Evolutionary conservation across 2,113 vertebrate species (phyloP).

Genomic region (Sminthopsis crassicaudata): DNA sequence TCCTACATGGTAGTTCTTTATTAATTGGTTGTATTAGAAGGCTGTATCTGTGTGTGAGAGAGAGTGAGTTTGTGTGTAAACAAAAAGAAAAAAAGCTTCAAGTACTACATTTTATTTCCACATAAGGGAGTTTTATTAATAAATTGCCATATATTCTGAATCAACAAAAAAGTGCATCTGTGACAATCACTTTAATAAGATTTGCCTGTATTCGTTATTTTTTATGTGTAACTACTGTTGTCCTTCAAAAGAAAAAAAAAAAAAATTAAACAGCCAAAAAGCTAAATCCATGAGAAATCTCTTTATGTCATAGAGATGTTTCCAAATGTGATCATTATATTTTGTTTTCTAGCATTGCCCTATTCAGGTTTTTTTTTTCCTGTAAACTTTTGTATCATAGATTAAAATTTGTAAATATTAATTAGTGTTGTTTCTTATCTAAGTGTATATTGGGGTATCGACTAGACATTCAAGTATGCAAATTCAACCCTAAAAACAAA

Average conservation of each 20-base stretch:
- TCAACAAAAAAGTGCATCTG: background rate
- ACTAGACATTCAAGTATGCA: slow-evolving; percentile 7
- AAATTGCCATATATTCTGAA: background rate
- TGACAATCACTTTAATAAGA: background rate
- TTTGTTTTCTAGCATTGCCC: slow-evolving; percentile 52
- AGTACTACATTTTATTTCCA: slow-evolving; percentile 12
- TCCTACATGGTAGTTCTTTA: background rate
- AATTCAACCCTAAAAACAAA: slow-evolving; percentile 39
- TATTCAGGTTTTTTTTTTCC: slow-evolving; percentile 30
- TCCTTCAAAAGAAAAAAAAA: slow-evolving; percentile 20
- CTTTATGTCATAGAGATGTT: slow-evolving; percentile 28
- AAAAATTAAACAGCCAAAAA: background rate
- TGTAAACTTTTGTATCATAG: slow-evolving; percentile 61
- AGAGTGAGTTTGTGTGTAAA: background rate
- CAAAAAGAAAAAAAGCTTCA: background rate
- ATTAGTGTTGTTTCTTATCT: slow-evolving; percentile 37
- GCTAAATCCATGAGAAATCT: background rate
- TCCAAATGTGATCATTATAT: slow-evolving; percentile 38
- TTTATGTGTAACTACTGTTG: background rate
- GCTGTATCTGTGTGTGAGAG: background rate
- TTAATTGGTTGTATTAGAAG: background rate
- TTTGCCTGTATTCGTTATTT: background rate
- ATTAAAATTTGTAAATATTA: slow-evolving; percentile 69
- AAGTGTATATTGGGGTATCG: slow-evolving; percentile 16
- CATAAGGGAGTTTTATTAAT: background rate